These are phyloP conservation scores for Antechinus stuartii DNA, from an alignment of 2,113 vertebrate species.

Conservation along the genomic window DNA sequence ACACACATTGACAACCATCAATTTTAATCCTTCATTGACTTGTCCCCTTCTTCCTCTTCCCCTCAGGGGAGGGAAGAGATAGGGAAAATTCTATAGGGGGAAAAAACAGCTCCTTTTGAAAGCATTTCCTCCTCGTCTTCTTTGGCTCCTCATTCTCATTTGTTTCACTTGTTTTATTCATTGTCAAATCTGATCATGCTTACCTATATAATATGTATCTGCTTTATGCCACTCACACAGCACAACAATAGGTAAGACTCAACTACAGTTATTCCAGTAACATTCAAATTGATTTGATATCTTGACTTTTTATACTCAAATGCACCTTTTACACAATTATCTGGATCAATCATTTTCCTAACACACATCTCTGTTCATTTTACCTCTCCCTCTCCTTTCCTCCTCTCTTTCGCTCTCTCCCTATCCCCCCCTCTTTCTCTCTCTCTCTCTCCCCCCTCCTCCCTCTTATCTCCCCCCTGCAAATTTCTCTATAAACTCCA, in stretches of 20 bases:
- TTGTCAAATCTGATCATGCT: background rate
- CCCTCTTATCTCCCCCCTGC: too few relatives aligned
- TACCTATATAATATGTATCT: background rate
- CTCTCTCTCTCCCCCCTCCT: too few relatives aligned
- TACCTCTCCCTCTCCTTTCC: too few relatives aligned
- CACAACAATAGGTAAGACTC: background rate
- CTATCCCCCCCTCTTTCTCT: too few relatives aligned
- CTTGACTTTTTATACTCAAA: background rate
- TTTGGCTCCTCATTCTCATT: background rate
- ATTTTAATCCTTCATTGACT: background rate
- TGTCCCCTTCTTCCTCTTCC: too few relatives aligned
- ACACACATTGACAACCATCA: background rate
- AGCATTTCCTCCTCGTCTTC: background rate
- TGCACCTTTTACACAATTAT: background rate
- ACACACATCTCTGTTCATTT: background rate
- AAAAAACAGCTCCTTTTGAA: background rate
- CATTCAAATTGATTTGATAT: background rate
- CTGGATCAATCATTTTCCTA: background rate
- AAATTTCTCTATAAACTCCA: background rate
- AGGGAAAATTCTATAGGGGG: background rate
- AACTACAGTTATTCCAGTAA: background rate
- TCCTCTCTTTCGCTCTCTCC: too few relatives aligned
- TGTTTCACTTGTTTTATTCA: background rate
- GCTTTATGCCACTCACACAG: background rate
- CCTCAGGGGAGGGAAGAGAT: background rate